phyloP scores from a whole-genome alignment of 1,140 invertebrate genomes.

The Drosophila setifemur region DNA sequence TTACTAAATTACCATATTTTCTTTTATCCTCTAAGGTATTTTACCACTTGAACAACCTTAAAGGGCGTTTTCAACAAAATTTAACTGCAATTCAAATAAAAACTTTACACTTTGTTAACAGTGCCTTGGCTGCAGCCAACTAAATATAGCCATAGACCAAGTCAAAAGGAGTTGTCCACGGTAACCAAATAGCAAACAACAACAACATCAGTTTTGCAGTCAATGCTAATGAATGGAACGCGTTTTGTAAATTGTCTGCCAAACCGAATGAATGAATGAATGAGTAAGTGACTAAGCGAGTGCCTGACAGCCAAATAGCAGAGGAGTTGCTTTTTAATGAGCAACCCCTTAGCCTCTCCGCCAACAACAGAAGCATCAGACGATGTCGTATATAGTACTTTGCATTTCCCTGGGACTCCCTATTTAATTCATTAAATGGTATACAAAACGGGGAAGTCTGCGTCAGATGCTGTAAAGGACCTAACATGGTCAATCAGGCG shows the following conservation, averaged over 20 bases:
- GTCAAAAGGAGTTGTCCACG: slow-evolving; percentile 30
- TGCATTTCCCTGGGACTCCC: slow-evolving; percentile 31
- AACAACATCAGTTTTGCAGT: slow-evolving; percentile 31
- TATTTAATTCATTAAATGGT: slow-evolving; percentile 65
- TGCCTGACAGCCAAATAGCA: slow-evolving; percentile 75
- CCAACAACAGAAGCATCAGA: slow-evolving; percentile 5
- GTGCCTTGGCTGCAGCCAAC: slow-evolving; percentile 12
- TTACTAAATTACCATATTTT: too few relatives aligned
- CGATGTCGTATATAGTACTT: too few relatives aligned
- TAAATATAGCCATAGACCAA: slow-evolving; percentile 39
- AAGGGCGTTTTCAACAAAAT: slow-evolving; percentile 9
- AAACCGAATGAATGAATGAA: slow-evolving; percentile 48
- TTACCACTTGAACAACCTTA: not conserved
- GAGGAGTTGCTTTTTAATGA: slow-evolving; percentile 59
- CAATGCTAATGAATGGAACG: slow-evolving; percentile 74
- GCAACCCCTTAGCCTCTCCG: slow-evolving; percentile 20
- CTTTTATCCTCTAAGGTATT: too few relatives aligned
- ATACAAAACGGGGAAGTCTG: slow-evolving; percentile 56
- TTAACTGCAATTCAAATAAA: slow-evolving; percentile 53
- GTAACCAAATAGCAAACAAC: slow-evolving; percentile 18
- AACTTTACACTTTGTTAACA: slow-evolving; percentile 44
- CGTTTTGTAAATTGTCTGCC: slow-evolving; percentile 72
- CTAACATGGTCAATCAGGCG: slow-evolving; percentile 36
- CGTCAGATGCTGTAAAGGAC: slow-evolving; percentile 34
- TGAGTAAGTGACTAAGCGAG: slow-evolving; percentile 61